Evolutionary conservation across 2,113 vertebrate species (phyloP), one percentile per base, ranked within the genome.

Genomic region (Pavo muticus): DNA sequence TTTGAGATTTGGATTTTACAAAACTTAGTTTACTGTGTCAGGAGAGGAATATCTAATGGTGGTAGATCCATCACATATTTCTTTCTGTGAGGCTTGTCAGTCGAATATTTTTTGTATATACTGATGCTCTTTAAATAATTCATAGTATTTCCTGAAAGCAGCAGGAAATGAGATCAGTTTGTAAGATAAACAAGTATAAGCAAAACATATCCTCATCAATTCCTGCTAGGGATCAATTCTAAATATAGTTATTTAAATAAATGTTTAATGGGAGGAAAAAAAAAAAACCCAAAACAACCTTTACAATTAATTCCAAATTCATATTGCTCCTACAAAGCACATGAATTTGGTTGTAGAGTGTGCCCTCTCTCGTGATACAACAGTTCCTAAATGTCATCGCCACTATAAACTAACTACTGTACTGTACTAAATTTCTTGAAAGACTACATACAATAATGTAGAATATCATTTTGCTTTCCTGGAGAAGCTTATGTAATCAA

Each of bases 241-340:
- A 79, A 93, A 86, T 69, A 29, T 12, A 68, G 11, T 37, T 75
- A 57, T 77, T 96, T 86, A 57, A 87, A 67, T 61, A 64, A 89
- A 69, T 81, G 47, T 70, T 78, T 67, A 61, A 52, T 71, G 1
- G 11, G 3, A 3, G 86, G 87, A 80, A 88, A 70, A 87, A 83
- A 15, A 44, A 16, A 5, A 44, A 44, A 15, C 35, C 35, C 35
- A 44, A 88, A 63, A 44, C 78, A 73, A 50, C 54, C 52, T 90
- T 92, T 80, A 92, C 71, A 81, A 91, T 84, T 63, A 0, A 0
- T 52, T 95, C 19, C 56, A 7, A 29, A 65, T 88, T 94, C 3
- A 17, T 81, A 70, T 81, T 86, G 44, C 78, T 88, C 39, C 84
- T 56, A 82, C 59, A 70, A 35, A 75, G 23, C 15, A 52, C 69